Evolutionary conservation across 1,140 invertebrate species (phyloP).

Genomic region (Bombus confusus): DNA sequence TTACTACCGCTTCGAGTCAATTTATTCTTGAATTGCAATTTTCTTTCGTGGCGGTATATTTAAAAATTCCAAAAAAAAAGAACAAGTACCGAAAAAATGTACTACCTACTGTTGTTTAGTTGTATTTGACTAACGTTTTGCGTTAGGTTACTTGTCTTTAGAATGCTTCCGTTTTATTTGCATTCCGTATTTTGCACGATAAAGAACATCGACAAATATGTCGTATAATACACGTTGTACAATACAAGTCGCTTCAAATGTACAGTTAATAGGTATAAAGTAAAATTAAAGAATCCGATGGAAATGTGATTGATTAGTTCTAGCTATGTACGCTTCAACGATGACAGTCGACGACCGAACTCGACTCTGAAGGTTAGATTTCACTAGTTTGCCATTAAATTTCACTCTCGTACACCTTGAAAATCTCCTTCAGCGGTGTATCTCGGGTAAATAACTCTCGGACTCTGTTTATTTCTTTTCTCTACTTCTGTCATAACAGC

Average conservation of each 20-base stretch:
- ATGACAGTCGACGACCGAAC: not conserved
- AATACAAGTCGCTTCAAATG: not conserved
- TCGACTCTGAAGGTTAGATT: not conserved
- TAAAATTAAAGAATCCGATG: not conserved
- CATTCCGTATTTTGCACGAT: not conserved
- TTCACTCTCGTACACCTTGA: not conserved
- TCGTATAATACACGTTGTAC: not conserved
- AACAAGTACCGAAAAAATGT: no score
- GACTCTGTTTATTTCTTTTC: not conserved
- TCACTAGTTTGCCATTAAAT: not conserved
- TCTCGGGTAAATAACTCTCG: not conserved
- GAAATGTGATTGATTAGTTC: not conserved
- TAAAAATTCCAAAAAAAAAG: not conserved
- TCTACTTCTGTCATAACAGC: not conserved
- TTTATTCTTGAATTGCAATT: not conserved
- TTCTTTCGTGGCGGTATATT: not conserved
- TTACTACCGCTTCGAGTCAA: no score
- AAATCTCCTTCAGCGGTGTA: not conserved
- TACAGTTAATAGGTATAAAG: accelerated
- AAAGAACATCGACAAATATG: not conserved
- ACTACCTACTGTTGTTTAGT: no score
- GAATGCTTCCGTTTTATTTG: not conserved
- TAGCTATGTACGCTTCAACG: not conserved
- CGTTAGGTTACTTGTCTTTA: not conserved
- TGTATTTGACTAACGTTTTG: not conserved